Base-by-base conservation (phyloP, 2,113 vertebrate species). In the Falcunculus frontatus region DNA sequence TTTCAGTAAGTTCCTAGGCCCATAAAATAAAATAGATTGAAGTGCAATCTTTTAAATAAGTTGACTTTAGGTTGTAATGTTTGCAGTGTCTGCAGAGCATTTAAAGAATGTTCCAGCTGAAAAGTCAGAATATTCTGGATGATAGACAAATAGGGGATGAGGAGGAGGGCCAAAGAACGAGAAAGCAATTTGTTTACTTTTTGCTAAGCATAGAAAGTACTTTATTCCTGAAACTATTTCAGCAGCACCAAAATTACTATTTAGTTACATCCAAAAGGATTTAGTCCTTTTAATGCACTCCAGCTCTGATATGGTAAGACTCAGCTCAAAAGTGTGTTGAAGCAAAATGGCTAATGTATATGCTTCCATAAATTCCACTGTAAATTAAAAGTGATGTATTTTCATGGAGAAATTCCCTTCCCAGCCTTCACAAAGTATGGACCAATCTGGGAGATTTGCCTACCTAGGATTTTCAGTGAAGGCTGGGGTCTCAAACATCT, bases 121-220 rank as follows among this genome's bases (percentile, higher is more conserved):
- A 85, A 82, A 93, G 52, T 18, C n/a, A 62, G 62, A 86, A 67
- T 67, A 62, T 78, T 79, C 27, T 70, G 30, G 13, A 55, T 62
- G 8, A 57, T 11, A 62, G 25, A 30, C 6, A 73, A 76, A 55
- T 52, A 5, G 8, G 18, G 6, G 11, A 11, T 15, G 49, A 2
- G 17, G 3, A 1, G 0, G 2, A 5, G 9, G 4, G 3, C 3
- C 25, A 67, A 62, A 56, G 22, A 81, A 76, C 6, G 15, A 37
- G 30, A 73, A 73, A 73, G 17, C 6, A 67, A 67, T 14, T 68
- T 49, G 8, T 47, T 90, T 70, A 69, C 29, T 78, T 78, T 72
- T 25, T 59, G 25, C 25, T 46, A 75, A 37, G 46, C 10, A 49
- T 7, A 70, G 37, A 39, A 86, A 57, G 16, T 44, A 62, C 14